Evolutionary conservation across 2,797 vertebrate genomes (phyloP).

Genomic region (Myiotriccus ornatus): DNA sequence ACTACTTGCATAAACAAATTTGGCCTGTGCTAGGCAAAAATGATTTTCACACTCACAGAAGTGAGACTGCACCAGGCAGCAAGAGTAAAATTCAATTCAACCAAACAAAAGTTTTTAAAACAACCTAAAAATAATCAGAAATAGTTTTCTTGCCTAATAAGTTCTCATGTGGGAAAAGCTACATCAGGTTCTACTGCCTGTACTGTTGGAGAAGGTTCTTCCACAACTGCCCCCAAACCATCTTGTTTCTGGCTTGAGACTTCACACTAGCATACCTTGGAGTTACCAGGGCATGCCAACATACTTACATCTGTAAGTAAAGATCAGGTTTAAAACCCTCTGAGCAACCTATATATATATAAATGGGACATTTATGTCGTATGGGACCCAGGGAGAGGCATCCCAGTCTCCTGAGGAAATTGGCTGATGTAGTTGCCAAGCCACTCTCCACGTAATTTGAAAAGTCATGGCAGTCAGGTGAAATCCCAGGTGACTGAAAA

Average conservation of each 20-base stretch:
- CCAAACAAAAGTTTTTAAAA: background rate
- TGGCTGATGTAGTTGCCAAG: background rate
- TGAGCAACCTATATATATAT: background rate
- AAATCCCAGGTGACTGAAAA: background rate
- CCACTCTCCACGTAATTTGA: background rate
- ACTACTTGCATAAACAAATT: background rate
- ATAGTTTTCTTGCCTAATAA: background rate
- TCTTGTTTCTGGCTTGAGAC: background rate
- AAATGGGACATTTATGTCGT: no score
- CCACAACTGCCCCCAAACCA: background rate
- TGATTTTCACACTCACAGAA: background rate
- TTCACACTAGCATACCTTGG: background rate
- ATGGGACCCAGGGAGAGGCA: background rate
- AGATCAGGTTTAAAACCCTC: background rate
- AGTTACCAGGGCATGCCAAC: background rate
- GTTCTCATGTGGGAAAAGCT: background rate
- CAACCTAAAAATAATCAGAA: background rate
- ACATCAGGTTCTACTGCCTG: background rate
- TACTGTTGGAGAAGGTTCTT: background rate
- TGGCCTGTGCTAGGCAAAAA: background rate
- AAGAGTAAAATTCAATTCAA: background rate
- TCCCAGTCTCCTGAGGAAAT: background rate
- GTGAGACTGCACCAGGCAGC: background rate
- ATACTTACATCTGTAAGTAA: background rate
- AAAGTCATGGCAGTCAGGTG: background rate